These are phyloP conservation scores for Acleris literana DNA, from an alignment of 2,888 invertebrate genomes.

Conservation along the genomic window DNA sequence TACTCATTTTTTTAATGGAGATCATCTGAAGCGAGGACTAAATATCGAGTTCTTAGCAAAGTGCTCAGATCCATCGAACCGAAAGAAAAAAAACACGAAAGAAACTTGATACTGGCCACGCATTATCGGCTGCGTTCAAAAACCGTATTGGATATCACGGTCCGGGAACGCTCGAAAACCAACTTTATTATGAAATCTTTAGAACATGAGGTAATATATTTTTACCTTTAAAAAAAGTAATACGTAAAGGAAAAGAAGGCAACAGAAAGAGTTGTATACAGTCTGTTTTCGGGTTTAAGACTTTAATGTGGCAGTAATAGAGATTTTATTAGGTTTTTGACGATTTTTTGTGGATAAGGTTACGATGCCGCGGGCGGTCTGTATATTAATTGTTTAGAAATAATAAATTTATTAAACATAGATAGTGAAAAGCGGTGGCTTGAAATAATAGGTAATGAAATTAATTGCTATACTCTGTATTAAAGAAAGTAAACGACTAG, in stretches of 20 bases:
- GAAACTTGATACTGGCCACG: slow-evolving; percentile 74
- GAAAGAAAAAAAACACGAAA: slow-evolving; percentile 54
- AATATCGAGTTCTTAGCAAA: slow-evolving; percentile 5
- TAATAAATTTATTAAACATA: too few species aligned
- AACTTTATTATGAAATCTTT: slow-evolving; percentile 41
- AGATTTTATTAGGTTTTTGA: neutral
- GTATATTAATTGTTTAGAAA: too few species aligned
- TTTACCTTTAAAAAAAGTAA: slow-evolving; percentile 50
- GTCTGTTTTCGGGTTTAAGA: slow-evolving; percentile 38
- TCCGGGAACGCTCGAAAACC: slow-evolving; percentile 46
- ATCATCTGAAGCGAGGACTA: too few species aligned
- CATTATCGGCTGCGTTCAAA: slow-evolving; percentile 77
- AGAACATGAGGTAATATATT: slow-evolving; percentile 45
- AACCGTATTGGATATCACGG: slow-evolving; percentile 75
- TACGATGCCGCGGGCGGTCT: too few species aligned
- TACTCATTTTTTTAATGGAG: too few species aligned
- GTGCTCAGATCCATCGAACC: slow-evolving; percentile 44
- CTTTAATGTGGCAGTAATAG: neutral
- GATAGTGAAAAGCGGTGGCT: too few species aligned
- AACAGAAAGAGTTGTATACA: slow-evolving; percentile 52
- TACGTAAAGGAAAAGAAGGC: slow-evolving; percentile 64
- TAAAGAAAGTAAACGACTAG: too few species aligned
- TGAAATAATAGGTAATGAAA: too few species aligned
- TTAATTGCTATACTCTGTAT: too few species aligned
- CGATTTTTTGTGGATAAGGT: too few species aligned